Evolutionary conservation across 2,888 invertebrate species (phyloP), one percentile per base, ranked within the genome.

Genomic region (Pocota personata): DNA sequence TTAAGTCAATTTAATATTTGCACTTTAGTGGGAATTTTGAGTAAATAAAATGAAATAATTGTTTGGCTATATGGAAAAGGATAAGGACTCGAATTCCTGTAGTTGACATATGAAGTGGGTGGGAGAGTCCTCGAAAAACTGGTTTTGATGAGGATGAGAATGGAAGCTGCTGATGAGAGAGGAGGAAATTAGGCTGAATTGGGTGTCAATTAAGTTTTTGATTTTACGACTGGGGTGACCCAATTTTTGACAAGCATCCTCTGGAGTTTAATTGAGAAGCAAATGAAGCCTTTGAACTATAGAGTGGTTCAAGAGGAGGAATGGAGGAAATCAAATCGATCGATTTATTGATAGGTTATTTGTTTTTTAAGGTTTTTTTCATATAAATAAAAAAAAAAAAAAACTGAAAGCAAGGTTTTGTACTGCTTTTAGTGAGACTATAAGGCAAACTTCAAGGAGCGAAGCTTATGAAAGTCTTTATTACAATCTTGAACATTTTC

Each of bases 21-120:
- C 79, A 79, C 83, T 83, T 73, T 79, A 60, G 83, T 83, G 83
- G 82, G 83, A 79, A 83, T 79, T 83, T 83, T 78, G 73, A 73
- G 83, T 73, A 83, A 83, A 83, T 69, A 83, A 79, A 83, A 83
- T 83, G 67, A 83, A 83, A 83, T 83, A 83, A 83, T 83, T 83
- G 83, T 83, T 83, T 72, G 78, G 78, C 40, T 83, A n/a, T 24
- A 27, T 19, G 55, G 35, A 6, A 1, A 10, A 40, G 55, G 46
- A 82, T 60, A 82, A 78, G 83, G 79, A 79, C 73, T 69, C 21
- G 52, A 78, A 79, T 3, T n/a, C 79, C 78, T 83, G 83, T 67
- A 73, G 66, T 73, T 79, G 83, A 83, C 83, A 83, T 32, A 69
- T 83, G 55, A 83, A 83, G 78, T 79, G 73, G 37, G 40, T 8